phyloP scores from a whole-genome alignment of 2,113 vertebrate species.

The Hydrochoerus hydrochaeris region DNA sequence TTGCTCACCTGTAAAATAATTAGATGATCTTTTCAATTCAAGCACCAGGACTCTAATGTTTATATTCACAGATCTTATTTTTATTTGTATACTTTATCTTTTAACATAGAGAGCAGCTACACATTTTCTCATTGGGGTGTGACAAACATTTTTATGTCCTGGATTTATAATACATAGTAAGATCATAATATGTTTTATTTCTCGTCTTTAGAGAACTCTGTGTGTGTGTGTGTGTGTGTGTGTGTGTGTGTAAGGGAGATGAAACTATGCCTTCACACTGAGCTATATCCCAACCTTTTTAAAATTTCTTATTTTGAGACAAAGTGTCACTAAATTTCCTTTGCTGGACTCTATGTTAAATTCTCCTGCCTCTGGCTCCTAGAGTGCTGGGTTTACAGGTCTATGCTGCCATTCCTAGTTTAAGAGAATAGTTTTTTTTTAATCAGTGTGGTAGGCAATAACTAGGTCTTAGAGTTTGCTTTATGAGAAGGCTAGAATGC shows the following conservation, averaged over 20 bases:
- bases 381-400: neutral
- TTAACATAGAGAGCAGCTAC: neutral
- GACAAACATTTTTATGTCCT: slow-evolving; percentile 44
- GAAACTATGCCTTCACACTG: neutral
- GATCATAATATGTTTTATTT: slow-evolving; percentile 69
- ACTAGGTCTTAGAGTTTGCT: slow-evolving; percentile 63
- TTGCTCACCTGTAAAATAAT: slow-evolving; percentile 45
- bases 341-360: neutral
- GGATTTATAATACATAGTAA: slow-evolving; percentile 66
- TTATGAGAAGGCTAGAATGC: neutral
- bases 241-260: neutral
- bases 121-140: neutral
- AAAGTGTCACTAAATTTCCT: neutral
- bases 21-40: slow-evolving; percentile 21
- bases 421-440: slow-evolving; percentile 52
- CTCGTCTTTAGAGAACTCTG: slow-evolving; percentile 70
- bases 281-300: neutral
- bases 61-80: slow-evolving; percentile 18
- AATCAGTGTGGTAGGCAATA: slow-evolving; percentile 62
- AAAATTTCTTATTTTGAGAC: neutral
- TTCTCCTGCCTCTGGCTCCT: neutral
- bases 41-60: neutral
- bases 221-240: neutral
- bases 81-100: neutral
- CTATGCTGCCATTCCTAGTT: neutral